Conservation (phyloP, 2,888 invertebrate species). For the Pimpla rufipes region DNA sequence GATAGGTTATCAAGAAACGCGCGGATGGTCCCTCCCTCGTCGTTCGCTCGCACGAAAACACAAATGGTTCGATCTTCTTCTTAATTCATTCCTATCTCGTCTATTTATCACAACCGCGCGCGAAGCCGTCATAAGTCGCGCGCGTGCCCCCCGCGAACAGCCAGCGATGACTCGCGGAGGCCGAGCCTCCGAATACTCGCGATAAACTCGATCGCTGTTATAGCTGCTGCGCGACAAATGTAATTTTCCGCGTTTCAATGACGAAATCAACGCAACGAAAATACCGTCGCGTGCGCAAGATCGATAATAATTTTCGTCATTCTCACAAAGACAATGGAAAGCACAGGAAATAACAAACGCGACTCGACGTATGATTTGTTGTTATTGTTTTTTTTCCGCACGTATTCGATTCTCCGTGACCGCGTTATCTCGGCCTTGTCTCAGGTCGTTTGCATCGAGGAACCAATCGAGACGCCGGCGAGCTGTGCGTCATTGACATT, state of each 20-base stretch:
- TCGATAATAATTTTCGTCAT: too few relatives aligned
- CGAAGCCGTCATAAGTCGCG: background rate
- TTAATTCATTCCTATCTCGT: background rate
- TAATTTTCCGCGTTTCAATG: constrained; percentile 18
- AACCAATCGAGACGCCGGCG: background rate
- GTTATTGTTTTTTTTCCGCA: constrained; percentile 4
- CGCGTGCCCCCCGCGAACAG: constrained; percentile 1
- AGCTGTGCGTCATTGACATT: constrained; percentile 59
- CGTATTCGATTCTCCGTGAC: constrained; percentile 44
- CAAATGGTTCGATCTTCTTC: constrained; percentile 16
- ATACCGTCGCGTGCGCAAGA: background rate
- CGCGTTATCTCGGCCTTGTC: constrained; percentile 58
- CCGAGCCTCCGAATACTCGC: constrained; percentile 30
- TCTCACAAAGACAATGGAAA: constrained; percentile 24
- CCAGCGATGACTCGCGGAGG: constrained; percentile 1
- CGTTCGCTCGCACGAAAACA: background rate
- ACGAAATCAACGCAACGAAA: constrained; percentile 1
- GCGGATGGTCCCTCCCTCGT: background rate
- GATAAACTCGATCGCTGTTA: background rate
- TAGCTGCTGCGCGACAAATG: constrained; percentile 1
- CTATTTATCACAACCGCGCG: background rate
- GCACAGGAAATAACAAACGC: constrained; percentile 18
- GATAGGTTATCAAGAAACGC: constrained; percentile 7
- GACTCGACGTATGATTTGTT: constrained; percentile 28
- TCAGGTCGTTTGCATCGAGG: constrained; percentile 57